These are phyloP conservation scores for Chaenocephalus aceratus DNA, from an alignment of 2,113 vertebrate genomes.

Conservation along the genomic window DNA sequence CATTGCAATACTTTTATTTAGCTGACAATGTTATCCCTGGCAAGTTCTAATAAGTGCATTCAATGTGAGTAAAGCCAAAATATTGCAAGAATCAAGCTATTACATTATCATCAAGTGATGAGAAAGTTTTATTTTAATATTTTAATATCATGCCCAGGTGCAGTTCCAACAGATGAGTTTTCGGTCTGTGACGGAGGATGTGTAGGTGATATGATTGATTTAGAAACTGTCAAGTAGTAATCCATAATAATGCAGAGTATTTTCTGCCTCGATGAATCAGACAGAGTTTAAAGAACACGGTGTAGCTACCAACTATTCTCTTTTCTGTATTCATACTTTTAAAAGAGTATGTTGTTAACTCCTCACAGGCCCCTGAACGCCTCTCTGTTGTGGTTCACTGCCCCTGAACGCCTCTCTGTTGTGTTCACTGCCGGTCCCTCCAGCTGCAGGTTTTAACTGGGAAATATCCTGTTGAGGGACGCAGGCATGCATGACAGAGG, in stretches of 20 bases:
- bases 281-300: neutral
- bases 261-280: neutral
- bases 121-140: neutral
- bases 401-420: constrained; percentile 41
- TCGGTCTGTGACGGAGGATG: neutral
- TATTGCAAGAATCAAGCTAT: neutral
- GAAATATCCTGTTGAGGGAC: constrained; percentile 48
- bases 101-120: neutral
- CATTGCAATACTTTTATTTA: neutral
- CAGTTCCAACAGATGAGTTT: neutral
- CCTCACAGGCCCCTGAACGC: constrained; percentile 28
- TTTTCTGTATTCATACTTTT: neutral
- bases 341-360: neutral
- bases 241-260: neutral
- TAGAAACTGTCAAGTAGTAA: neutral
- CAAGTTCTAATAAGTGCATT: neutral
- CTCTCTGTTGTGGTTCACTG: constrained; percentile 32
- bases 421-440: constrained; percentile 32
- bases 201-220: neutral
- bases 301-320: neutral
- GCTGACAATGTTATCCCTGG: neutral
- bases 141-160: neutral
- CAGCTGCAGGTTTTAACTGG: constrained; percentile 52
- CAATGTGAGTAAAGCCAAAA: neutral
- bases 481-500: constrained; percentile 45